Base-by-base conservation (phyloP, 2,888 invertebrate species). In the Tipula helvola region DNA sequence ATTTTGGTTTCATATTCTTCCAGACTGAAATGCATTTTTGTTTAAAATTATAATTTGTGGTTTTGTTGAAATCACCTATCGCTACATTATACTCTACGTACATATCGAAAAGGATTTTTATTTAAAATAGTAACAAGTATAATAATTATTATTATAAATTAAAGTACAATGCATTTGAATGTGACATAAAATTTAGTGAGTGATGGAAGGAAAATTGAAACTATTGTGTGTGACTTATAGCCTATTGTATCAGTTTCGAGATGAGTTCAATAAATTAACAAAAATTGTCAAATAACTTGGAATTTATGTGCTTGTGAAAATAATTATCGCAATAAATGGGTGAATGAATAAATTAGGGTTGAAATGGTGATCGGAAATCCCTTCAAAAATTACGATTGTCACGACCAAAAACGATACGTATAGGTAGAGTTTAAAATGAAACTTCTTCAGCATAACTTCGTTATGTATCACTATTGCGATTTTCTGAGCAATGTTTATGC, bases 71-170 rank as follows among this genome's bases (percentile, higher is more conserved):
- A 71, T 71, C 71, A 71, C 28, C 71, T 71, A 71, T 71, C 71
- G 8, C 28, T 71, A 28, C 28, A n/a, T 39, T 52, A 71, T 12
- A 28, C 28, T 28, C 1, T 28, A 28, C 28, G 28, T 28, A 28
- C 2, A 28, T 28, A 28, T 28, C 28, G 71, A 71, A 71, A 71
- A 71, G 71, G 71, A 71, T 71, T 71, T 71, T 71, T 71, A 71
- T 71, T 71, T 71, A 71, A 71, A 71, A 71, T 71, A 71, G 71
- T 71, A 71, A 71, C 71, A 71, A 71, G 71, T 71, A 71, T 71
- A 71, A 71, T 71, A 28, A 71, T 10, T 71, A 71, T 71, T 71
- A 71, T 10, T 71, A 71, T 71, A 71, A 71, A 71, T 71, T 71
- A 71, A 28, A 52, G n/a, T 52, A 52, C n/a, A 52, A 52, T 52